Evolutionary conservation across 2,888 invertebrate genomes (phyloP).

Genomic region (Synergus itoensis): DNA sequence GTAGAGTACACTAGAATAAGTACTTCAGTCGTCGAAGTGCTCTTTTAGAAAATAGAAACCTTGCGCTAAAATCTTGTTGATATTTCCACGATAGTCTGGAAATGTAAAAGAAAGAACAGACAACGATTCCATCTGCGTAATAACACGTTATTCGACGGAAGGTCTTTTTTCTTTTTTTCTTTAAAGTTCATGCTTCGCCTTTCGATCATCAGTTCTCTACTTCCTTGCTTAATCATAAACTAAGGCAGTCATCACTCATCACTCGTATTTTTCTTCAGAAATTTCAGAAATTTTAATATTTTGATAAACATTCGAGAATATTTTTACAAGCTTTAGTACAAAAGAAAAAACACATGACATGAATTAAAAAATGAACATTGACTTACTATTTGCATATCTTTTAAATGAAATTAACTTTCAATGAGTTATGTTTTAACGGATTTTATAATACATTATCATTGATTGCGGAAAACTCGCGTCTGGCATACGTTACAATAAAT

Average conservation of each 20-base stretch:
- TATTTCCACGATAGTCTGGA: not conserved
- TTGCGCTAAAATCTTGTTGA: not conserved
- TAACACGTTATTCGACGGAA: constrained; percentile 2
- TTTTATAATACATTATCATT: not conserved
- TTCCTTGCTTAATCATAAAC: constrained; percentile 3
- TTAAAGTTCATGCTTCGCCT: constrained; percentile 7
- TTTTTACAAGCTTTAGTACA: too few species aligned
- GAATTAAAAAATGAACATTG: too few species aligned
- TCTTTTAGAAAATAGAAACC: not conserved
- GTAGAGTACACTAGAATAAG: not conserved
- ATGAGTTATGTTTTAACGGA: not conserved
- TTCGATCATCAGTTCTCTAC: not conserved
- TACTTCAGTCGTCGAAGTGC: not conserved
- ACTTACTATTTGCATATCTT: not conserved
- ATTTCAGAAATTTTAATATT: not conserved
- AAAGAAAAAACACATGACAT: too few species aligned
- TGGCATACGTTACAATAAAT: not conserved
- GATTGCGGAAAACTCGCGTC: not conserved
- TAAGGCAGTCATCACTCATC: not conserved
- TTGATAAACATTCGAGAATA: not conserved
- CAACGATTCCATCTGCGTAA: constrained; percentile 7
- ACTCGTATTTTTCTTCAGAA: not conserved
- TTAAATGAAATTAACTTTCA: not conserved
- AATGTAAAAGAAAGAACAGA: constrained; percentile 3
- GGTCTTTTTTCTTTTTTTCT: not conserved